Conservation (phyloP, 92 coral and sea anemone genomes). For the Umimayanthus kanabou region DNA sequence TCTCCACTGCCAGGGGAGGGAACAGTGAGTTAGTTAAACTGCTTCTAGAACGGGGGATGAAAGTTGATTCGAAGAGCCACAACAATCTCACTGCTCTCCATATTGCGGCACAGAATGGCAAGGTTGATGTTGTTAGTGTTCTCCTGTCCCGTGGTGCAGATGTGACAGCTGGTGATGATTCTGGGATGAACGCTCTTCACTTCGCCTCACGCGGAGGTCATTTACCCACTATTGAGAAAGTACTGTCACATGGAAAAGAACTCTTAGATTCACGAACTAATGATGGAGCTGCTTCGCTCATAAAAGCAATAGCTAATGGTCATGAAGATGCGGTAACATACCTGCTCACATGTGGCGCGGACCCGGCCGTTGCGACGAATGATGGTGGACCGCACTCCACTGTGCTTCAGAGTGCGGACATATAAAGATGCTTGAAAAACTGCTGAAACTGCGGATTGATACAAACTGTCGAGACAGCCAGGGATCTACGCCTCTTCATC, state of each 20-base stretch:
- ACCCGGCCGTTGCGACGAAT: conserved; percentile 51
- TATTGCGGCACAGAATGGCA: conserved; percentile 76
- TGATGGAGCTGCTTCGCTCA: conserved; percentile 63
- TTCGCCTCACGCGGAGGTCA: conserved; percentile 66
- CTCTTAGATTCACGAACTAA: too few species aligned
- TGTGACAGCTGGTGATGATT: too few species aligned
- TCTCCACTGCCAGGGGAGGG: background rate
- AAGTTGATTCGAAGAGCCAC: conserved; percentile 13
- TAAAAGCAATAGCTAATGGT: conserved; percentile 63
- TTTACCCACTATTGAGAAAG: conserved; percentile 56
- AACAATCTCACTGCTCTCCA: conserved; percentile 56
- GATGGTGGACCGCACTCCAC: conserved; percentile 61
- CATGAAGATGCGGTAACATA: conserved; percentile 59
- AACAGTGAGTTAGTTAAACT: background rate
- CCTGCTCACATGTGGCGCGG: conserved; percentile 73
- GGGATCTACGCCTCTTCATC: conserved; percentile 32
- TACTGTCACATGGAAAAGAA: conserved; percentile 34
- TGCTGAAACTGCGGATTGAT: too few species aligned
- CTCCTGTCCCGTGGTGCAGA: conserved; percentile 64
- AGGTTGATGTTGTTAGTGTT: conserved; percentile 62
- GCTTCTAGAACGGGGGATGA: background rate
- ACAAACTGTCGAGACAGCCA: conserved; percentile 7
- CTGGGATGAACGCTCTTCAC: too few species aligned
- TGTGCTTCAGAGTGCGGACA: conserved; percentile 64
- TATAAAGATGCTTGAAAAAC: background rate